A percentile compares a stretch with the other conserved stretches of the same genome.
phyloP scores from a whole-genome alignment of 1,140 invertebrate genomes.

The Heliconius nattereri region DNA sequence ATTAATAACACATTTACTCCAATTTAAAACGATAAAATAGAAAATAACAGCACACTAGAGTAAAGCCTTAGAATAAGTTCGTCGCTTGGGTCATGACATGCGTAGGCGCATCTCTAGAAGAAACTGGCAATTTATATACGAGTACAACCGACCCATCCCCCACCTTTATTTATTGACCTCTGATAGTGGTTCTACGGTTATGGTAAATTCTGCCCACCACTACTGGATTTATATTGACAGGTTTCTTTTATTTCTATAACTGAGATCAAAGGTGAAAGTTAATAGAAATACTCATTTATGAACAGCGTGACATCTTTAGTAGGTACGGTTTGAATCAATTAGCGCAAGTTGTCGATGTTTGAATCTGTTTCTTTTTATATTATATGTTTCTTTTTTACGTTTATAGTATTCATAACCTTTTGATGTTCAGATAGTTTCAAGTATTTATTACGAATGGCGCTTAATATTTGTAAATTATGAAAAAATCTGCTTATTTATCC shows the following conservation, averaged over 20 bases:
- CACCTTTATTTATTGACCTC: constrained; percentile 62
- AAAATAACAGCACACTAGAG: neutral
- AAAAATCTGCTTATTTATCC: too few species aligned
- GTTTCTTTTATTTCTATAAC: constrained; percentile 20
- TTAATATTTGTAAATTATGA: too few species aligned
- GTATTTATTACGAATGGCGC: too few species aligned
- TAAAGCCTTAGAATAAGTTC: neutral
- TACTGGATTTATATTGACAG: constrained; percentile 31
- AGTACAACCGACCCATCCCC: constrained; percentile 49
- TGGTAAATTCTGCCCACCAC: constrained; percentile 45
- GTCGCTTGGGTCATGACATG: constrained; percentile 44
- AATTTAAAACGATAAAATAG: neutral
- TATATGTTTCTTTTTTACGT: neutral
- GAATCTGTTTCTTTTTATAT: neutral
- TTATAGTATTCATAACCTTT: neutral
- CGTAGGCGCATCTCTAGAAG: constrained; percentile 56
- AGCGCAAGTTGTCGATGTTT: neutral
- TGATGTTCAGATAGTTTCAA: neutral
- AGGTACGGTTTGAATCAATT: neutral
- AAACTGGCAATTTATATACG: constrained; percentile 55
- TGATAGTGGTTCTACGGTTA: constrained; percentile 54
- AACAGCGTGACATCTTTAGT: neutral
- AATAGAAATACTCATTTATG: constrained; percentile 19
- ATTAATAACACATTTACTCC: neutral
- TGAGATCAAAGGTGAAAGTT: constrained; percentile 39